phyloP scores from a whole-genome alignment of 1,140 invertebrate genomes.

The Parapsyche elsis region DNA sequence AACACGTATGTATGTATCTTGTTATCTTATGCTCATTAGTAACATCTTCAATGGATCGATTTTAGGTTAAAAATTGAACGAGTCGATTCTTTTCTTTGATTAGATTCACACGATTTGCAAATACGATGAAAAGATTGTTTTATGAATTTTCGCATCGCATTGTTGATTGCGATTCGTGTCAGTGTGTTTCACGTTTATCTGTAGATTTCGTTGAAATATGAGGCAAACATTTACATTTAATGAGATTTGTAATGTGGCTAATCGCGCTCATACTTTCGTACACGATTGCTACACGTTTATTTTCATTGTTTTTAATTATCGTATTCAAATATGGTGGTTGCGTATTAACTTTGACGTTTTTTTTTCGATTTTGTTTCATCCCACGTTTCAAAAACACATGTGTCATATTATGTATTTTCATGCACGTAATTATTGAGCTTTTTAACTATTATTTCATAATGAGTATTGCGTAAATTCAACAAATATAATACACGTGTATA shows the following conservation, averaged over 20 bases:
- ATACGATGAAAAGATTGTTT: not conserved
- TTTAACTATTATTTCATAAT: not conserved
- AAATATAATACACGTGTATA: not conserved
- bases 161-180: no score
- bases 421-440: not conserved
- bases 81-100: conserved; percentile 1
- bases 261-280: no score
- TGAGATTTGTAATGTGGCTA: no score
- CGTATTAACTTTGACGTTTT: conserved; percentile 3
- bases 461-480: not conserved
- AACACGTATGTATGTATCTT: not conserved
- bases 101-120: not conserved
- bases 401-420: not conserved
- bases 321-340: not conserved
- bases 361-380: not conserved
- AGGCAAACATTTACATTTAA: no score
- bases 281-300: no score
- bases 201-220: no score
- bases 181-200: no score
- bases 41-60: conserved; percentile 13
- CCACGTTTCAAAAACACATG: not conserved
- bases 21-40: not conserved
- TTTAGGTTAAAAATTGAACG: not conserved
- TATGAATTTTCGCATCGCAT: no score
- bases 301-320: no score